Conservation (phyloP, 2,888 invertebrate species). For the Zaprionus bogoriensis region DNA sequence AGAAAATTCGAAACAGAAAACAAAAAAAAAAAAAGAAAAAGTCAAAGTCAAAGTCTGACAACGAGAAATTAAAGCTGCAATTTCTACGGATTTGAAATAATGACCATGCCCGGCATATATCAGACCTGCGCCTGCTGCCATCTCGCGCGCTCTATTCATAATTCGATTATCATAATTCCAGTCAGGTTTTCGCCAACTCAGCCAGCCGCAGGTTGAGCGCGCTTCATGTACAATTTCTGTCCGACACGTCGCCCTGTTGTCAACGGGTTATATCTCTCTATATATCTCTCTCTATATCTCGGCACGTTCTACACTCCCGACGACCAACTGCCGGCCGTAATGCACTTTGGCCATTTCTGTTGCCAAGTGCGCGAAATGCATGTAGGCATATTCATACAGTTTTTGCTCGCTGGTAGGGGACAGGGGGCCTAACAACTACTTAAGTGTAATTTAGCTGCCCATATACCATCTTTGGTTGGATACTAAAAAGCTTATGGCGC, state of each 20-base stretch:
- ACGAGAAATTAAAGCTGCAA: conserved; percentile 33
- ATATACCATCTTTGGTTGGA: conserved; percentile 15
- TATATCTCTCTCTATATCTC: conserved; percentile 52
- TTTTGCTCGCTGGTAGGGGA: too few species aligned
- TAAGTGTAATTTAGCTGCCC: conserved; percentile 39
- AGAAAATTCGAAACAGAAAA: conserved; percentile 22
- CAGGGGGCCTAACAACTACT: conserved; percentile 41
- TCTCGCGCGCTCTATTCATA: conserved; percentile 51
- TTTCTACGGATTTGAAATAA: conserved; percentile 38
- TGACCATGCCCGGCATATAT: conserved; percentile 21
- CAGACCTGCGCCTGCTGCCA: background rate
- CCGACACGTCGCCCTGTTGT: conserved; percentile 56
- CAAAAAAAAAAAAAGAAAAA: conserved; percentile 38
- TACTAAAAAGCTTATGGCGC: background rate
- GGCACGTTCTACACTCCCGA: conserved; percentile 42
- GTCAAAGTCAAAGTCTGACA: conserved; percentile 41
- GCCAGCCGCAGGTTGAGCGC: too few species aligned
- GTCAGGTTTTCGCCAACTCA: background rate
- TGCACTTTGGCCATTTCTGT: conserved; percentile 49
- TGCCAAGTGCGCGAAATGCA: conserved; percentile 58
- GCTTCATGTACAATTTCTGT: too few species aligned
- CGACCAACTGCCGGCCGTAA: conserved; percentile 19
- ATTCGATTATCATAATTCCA: conserved; percentile 47
- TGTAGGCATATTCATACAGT: conserved; percentile 62
- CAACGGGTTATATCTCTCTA: conserved; percentile 33